These are phyloP conservation scores for Cantharis rustica DNA, from an alignment of 2,888 invertebrate species.

Conservation along the genomic window DNA sequence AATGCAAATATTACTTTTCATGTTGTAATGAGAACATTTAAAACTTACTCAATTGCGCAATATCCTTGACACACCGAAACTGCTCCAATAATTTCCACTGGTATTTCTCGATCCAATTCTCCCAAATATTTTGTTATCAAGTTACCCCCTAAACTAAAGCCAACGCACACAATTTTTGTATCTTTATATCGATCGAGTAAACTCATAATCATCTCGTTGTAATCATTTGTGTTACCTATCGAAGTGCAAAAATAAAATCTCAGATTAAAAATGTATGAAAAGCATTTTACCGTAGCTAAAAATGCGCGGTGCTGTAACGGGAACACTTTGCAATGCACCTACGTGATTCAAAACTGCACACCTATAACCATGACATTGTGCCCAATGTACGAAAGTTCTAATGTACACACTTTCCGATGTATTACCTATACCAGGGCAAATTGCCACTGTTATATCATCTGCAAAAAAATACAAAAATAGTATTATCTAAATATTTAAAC, in stretches of 20 bases:
- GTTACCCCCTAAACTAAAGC: slow-evolving; percentile 94
- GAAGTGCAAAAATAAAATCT: slow-evolving; percentile 8
- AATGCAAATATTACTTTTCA: background rate
- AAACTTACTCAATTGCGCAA: slow-evolving; percentile 83
- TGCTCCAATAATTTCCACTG: slow-evolving; percentile 79
- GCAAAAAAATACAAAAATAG: too few species aligned
- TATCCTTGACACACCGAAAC: slow-evolving; percentile 95
- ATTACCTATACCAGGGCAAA: slow-evolving; percentile 93
- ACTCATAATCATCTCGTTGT: slow-evolving; percentile 79
- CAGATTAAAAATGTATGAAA: background rate
- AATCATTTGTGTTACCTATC: slow-evolving; percentile 88
- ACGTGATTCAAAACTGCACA: slow-evolving; percentile 94
- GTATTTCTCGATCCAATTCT: slow-evolving; percentile 67
- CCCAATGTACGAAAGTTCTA: slow-evolving; percentile 89
- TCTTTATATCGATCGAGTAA: slow-evolving; percentile 74
- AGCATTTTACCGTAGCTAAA: slow-evolving; percentile 82
- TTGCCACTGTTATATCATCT: slow-evolving; percentile 88
- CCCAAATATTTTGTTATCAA: slow-evolving; percentile 92
- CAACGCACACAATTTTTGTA: slow-evolving; percentile 81
- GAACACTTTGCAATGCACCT: slow-evolving; percentile 83
- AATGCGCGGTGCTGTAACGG: slow-evolving; percentile 84
- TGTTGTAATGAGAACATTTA: slow-evolving; percentile 5
- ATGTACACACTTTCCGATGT: slow-evolving; percentile 94
- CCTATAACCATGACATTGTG: slow-evolving; percentile 88
- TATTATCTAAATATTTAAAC: too few species aligned